Evolutionary conservation across 1,140 invertebrate species (phyloP).

Genomic region (Asbolus verrucosus): DNA sequence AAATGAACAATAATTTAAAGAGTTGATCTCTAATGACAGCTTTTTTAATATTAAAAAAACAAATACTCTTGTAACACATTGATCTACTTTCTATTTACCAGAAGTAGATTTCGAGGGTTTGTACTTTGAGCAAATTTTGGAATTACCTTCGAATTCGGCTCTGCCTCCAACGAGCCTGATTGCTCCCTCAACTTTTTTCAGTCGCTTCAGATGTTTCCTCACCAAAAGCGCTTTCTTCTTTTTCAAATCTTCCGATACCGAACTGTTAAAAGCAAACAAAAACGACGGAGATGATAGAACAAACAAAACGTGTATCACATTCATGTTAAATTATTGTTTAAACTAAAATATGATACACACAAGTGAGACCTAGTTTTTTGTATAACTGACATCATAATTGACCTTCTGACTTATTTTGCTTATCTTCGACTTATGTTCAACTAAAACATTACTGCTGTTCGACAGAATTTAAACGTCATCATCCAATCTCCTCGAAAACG

Average conservation of each 20-base stretch:
- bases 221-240: slow-evolving; percentile 65
- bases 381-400: slow-evolving; percentile 5
- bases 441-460: too few relatives aligned
- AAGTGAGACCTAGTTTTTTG: slow-evolving; percentile 2
- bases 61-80: too few relatives aligned
- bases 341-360: not conserved
- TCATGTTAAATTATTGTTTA: slow-evolving; percentile 6
- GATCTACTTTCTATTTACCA: too few relatives aligned
- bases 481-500: too few relatives aligned
- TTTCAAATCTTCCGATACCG: slow-evolving; percentile 48
- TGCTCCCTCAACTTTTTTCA: slow-evolving; percentile 79
- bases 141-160: slow-evolving; percentile 76
- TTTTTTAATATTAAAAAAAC: too few relatives aligned
- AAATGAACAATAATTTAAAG: too few relatives aligned
- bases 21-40: too few relatives aligned
- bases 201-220: slow-evolving; percentile 70
- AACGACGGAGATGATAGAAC: not conserved
- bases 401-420: slow-evolving; percentile 17
- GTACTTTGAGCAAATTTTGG: not conserved
- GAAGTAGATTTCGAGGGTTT: too few relatives aligned
- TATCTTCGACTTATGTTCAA: too few relatives aligned
- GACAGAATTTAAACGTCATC: too few relatives aligned
- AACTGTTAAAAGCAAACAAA: slow-evolving; percentile 5
- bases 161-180: slow-evolving; percentile 76
- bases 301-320: slow-evolving; percentile 2